Percentiles rank a stretch among this genome's conserved stretches.
Conservation (phyloP, 2,797 vertebrate genomes). For the Trematomus bernacchii region DNA sequence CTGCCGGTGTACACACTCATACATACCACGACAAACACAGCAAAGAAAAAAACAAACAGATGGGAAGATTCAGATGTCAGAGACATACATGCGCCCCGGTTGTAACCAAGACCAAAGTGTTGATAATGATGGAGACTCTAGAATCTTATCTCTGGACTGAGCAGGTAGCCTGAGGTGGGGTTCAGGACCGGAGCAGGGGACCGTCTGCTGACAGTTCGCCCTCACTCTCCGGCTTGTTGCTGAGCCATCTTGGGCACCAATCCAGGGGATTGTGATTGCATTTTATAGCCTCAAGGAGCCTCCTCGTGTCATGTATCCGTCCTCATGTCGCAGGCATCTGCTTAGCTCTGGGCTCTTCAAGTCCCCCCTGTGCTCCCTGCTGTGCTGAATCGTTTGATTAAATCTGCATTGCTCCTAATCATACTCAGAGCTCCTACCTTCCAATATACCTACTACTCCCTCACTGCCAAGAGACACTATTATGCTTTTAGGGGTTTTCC, state of each 20-base stretch:
- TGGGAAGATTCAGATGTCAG: conserved; percentile 55
- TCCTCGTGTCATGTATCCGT: conserved; percentile 57
- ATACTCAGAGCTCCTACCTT: conserved; percentile 32
- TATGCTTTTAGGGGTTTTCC: no score
- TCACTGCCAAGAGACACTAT: neutral
- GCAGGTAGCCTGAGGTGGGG: conserved; percentile 57
- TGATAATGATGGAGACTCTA: conserved; percentile 38
- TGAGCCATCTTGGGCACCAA: conserved; percentile 57
- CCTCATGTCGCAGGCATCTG: conserved; percentile 70
- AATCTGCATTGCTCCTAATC: conserved; percentile 53
- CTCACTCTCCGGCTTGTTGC: conserved; percentile 50
- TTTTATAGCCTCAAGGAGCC: conserved; percentile 65
- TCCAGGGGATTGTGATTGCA: conserved; percentile 70
- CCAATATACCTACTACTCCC: conserved; percentile 20
- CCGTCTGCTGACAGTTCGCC: conserved; percentile 52
- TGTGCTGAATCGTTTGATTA: conserved; percentile 74
- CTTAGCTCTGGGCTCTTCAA: conserved; percentile 68
- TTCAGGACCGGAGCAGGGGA: conserved; percentile 36
- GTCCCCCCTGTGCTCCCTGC: conserved; percentile 55
- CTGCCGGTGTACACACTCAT: conserved; percentile 51
- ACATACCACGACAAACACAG: conserved; percentile 50
- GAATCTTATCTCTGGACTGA: conserved; percentile 38
- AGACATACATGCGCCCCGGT: conserved; percentile 16
- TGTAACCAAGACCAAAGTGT: neutral
- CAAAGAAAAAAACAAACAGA: conserved; percentile 58